Percentiles rank a stretch among this genome's conserved stretches.
These are phyloP conservation scores for Gonioctena quinquepunctata DNA, from an alignment of 1,140 invertebrate species.

Conservation along the genomic window DNA sequence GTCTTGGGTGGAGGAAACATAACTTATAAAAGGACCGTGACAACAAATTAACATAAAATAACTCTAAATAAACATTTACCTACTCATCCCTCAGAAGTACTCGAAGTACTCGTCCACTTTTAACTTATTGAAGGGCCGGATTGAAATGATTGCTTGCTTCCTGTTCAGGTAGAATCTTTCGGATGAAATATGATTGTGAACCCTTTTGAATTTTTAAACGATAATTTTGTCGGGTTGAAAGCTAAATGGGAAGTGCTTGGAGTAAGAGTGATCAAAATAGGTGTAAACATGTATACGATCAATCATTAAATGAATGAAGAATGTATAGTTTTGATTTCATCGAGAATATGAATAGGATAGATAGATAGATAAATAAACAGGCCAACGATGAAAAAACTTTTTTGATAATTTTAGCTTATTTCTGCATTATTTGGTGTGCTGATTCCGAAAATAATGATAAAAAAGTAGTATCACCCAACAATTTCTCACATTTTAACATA, in stretches of 20 bases:
- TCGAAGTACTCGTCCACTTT: background rate
- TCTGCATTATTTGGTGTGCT: too few relatives aligned
- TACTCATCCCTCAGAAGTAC: background rate
- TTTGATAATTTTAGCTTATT: background rate
- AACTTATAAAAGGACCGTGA: background rate
- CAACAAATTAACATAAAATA: background rate
- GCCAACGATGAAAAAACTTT: background rate
- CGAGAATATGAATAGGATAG: background rate
- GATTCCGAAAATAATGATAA: background rate
- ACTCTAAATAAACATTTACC: background rate
- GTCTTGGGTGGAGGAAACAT: background rate
- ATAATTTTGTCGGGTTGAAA: too few relatives aligned
- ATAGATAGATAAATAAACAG: background rate
- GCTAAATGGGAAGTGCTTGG: background rate
- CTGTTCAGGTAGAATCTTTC: background rate
- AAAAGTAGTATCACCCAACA: background rate
- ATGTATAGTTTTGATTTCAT: background rate
- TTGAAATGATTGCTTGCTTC: background rate
- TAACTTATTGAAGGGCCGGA: background rate
- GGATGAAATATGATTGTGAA: background rate
- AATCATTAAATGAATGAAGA: background rate
- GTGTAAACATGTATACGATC: background rate
- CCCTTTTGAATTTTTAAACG: background rate
- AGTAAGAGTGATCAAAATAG: background rate
- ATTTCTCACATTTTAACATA: too few relatives aligned